Conservation (phyloP, 2,888 invertebrate genomes). For the Phalera bucephala region DNA sequence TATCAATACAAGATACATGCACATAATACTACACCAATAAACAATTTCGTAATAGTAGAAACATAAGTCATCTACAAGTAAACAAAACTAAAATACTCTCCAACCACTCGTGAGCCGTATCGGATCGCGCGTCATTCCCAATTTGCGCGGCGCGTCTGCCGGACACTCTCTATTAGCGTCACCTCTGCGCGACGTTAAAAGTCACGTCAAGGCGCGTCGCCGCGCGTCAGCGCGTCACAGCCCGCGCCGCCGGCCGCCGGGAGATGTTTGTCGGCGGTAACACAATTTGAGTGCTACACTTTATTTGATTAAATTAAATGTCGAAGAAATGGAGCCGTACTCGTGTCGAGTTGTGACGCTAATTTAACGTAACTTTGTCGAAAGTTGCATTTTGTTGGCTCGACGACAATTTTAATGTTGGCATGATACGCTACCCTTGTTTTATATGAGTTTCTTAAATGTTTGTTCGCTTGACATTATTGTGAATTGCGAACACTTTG, state of each 20-base stretch:
- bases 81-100: too few species aligned
- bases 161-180: background rate
- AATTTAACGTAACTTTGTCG: constrained; percentile 4
- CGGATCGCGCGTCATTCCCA: background rate
- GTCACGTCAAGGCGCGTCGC: constrained; percentile 3
- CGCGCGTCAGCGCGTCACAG: background rate
- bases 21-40: too few species aligned
- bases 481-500: too few species aligned
- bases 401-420: background rate
- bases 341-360: constrained; percentile 6
- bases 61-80: too few species aligned
- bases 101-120: too few species aligned
- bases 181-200: background rate
- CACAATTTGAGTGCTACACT: constrained; percentile 12
- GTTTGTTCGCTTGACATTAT: background rate
- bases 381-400: constrained; percentile 6
- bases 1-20: too few species aligned
- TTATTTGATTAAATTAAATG: constrained; percentile 22
- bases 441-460: background rate
- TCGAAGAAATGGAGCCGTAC: constrained; percentile 17
- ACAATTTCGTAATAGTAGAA: too few species aligned
- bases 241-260: constrained; percentile 1
- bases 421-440: background rate
- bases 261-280: constrained; percentile 6
- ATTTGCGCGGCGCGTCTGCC: background rate